Evolutionary conservation across 2,888 invertebrate genomes (phyloP), one percentile per base, ranked within the genome.

Genomic region (Pelosia muscerda): DNA sequence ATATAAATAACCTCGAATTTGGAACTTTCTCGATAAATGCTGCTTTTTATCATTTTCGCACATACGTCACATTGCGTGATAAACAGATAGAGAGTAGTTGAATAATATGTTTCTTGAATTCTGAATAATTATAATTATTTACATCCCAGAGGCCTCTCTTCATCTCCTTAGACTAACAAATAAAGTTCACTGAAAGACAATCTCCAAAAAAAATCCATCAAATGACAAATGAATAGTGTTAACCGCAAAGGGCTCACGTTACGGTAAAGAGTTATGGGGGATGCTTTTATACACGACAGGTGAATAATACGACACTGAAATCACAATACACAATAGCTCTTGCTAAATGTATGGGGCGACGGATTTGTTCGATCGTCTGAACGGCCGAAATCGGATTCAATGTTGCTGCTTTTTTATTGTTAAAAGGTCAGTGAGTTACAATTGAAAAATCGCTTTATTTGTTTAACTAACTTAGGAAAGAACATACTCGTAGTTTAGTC

Each of bases 171-270:
- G 15, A 38, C 13, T 38, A 38, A 38, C 38, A 38, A 38, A 38
- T 38, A 38, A 38, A 38, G 38, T 34, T 11, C 34, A 11, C 49
- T 49, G 49, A 61, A 49, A 49, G n/a, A 57, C 23, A 61, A 53
- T 38, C 65, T 65, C 62, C 62, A 71, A 65, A 65, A 38, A 68
- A 58, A 63, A 68, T 68, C 61, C 62, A 65, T 69, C 65, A 56
- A 79, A 86, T 90, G 88, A 88, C 81, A 86, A 87, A 88, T 85
- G 86, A 81, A 72, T 74, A 75, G 77, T 77, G 77, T 77, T 74
- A 72, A 69, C 73, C 73, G 81, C 81, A 68, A 77, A 81, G 81
- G 82, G 83, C 82, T 85, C 83, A 84, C 83, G 83, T 86, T 85
- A 80, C 65, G 77, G 80, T 80, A 84, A 84, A 86, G 88, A 88